phyloP scores from a whole-genome alignment of 2,113 vertebrate genomes.

The Pithys albifrons region DNA sequence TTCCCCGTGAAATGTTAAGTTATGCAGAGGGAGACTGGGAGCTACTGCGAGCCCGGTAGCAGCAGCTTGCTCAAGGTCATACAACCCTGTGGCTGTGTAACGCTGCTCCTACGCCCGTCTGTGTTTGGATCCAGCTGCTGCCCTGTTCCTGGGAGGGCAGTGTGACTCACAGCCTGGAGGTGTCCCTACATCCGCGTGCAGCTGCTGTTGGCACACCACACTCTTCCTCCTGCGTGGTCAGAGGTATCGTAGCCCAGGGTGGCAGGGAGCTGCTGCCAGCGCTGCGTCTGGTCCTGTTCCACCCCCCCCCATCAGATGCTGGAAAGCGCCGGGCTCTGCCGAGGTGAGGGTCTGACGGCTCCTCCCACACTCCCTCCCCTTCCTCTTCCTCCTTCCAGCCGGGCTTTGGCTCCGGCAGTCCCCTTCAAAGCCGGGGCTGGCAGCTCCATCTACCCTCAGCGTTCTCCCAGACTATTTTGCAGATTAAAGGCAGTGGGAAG shows the following conservation, averaged over 20 bases:
- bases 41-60: neutral
- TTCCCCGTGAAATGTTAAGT: neutral
- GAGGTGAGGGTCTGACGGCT: neutral
- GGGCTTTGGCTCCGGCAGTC: neutral
- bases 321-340: neutral
- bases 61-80: neutral
- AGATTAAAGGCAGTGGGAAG: conserved; percentile 9
- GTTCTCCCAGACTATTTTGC: neutral
- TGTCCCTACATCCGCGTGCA: rapidly evolving
- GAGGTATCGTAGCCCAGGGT: neutral
- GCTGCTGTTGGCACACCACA: neutral
- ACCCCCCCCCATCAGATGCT: neutral
- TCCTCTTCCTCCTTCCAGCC: neutral
- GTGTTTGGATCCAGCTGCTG: neutral
- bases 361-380: neutral
- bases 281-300: rapidly evolving
- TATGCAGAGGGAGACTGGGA: neutral
- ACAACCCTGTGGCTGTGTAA: neutral
- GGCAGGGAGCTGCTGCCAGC: neutral
- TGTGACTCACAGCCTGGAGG: neutral
- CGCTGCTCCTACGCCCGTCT: rapidly evolving
- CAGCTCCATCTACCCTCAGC: neutral
- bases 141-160: neutral
- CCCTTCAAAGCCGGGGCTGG: neutral
- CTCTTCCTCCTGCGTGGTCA: neutral